These are phyloP conservation scores for Gephyroberyx darwinii DNA, from an alignment of 2,797 vertebrate species.

Conservation along the genomic window DNA sequence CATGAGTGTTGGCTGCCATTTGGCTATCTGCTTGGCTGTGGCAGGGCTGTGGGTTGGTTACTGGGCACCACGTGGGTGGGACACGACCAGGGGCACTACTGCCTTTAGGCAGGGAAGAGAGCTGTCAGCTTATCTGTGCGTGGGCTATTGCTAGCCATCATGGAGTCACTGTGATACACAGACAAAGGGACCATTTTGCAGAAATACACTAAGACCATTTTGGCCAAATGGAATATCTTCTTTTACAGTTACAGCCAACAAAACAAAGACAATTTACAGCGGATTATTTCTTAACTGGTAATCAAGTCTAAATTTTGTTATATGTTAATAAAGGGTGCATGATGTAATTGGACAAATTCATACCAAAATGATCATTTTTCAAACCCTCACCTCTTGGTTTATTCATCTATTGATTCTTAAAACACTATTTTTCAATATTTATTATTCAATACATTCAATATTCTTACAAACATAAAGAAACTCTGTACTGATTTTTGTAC, in stretches of 20 bases:
- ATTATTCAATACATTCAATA: no score
- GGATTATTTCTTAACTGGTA: background rate
- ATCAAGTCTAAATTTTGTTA: no score
- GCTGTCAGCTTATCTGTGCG: slow-evolving; percentile 42
- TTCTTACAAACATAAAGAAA: background rate
- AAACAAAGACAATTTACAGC: background rate
- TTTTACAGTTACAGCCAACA: slow-evolving; percentile 28
- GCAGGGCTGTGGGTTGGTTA: slow-evolving; percentile 43
- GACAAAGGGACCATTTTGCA: background rate
- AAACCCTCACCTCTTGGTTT: background rate
- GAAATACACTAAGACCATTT: slow-evolving; percentile 22
- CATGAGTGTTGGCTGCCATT: slow-evolving; percentile 52
- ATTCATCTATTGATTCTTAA: background rate
- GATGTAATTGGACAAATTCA: background rate
- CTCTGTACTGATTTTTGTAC: background rate
- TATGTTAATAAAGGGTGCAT: background rate
- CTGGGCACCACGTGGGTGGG: slow-evolving; percentile 55
- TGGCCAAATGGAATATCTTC: slow-evolving; percentile 19
- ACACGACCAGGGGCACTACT: slow-evolving; percentile 25
- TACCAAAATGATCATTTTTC: background rate
- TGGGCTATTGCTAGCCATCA: slow-evolving; percentile 26
- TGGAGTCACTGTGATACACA: background rate
- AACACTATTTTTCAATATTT: background rate
- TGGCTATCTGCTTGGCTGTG: slow-evolving; percentile 48
- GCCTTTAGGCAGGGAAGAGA: slow-evolving; percentile 36